Evolutionary conservation across 2,888 invertebrate species (phyloP).

Genomic region (Noctua fimbriata): DNA sequence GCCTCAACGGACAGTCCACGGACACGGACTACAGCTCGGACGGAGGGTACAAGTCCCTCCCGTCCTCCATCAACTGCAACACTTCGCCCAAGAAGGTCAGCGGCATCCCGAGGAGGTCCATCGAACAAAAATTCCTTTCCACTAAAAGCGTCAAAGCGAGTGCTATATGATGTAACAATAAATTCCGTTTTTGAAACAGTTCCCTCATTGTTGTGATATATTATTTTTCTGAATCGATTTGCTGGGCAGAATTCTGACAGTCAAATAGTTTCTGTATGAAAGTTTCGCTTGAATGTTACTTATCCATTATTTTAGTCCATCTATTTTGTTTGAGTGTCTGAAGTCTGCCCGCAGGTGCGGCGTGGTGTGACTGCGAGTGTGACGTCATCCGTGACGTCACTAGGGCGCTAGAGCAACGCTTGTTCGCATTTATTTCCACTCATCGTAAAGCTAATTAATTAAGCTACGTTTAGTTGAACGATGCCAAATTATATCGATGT

Average conservation of each 20-base stretch:
- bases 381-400: slow-evolving; percentile 59
- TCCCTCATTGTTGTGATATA: slow-evolving; percentile 67
- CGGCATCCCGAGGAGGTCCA: slow-evolving; percentile 87
- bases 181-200: slow-evolving; percentile 65
- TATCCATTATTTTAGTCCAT: slow-evolving; percentile 44
- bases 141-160: slow-evolving; percentile 87
- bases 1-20: slow-evolving; percentile 85
- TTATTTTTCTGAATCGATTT: slow-evolving; percentile 46
- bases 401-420: slow-evolving; percentile 77
- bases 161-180: slow-evolving; percentile 77
- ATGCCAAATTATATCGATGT: slow-evolving; percentile 87
- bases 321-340: slow-evolving; percentile 59
- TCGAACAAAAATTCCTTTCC: slow-evolving; percentile 86
- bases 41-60: slow-evolving; percentile 89
- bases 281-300: slow-evolving; percentile 53
- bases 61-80: slow-evolving; percentile 87
- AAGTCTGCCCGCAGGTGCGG: slow-evolving; percentile 57
- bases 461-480: slow-evolving; percentile 85
- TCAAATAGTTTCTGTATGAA: slow-evolving; percentile 53
- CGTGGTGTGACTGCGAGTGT: slow-evolving; percentile 66
- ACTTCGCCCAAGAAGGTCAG: slow-evolving; percentile 86
- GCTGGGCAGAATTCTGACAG: slow-evolving; percentile 57
- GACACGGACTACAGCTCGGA: slow-evolving; percentile 89
- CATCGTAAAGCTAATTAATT: slow-evolving; percentile 80
- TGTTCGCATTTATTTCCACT: slow-evolving; percentile 84